phyloP scores from a whole-genome alignment of 92 coral and sea anemone species.

The Palythoa grandis region DNA sequence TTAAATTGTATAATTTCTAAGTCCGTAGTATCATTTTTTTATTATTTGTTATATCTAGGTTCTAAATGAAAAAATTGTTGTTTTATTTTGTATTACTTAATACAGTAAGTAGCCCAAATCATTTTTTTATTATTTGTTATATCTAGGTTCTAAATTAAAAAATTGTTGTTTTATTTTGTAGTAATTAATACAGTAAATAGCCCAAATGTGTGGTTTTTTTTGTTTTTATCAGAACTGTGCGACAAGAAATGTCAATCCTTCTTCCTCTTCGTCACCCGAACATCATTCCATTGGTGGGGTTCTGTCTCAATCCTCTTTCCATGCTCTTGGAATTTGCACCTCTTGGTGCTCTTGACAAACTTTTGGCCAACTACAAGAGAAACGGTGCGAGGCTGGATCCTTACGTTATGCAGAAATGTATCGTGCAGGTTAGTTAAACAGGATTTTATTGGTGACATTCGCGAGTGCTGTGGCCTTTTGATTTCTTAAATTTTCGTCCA shows the following conservation, averaged over 20 bases:
- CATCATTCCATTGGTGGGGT: slow-evolving; percentile 85
- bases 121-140: too few species aligned
- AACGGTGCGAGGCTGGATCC: slow-evolving; percentile 85
- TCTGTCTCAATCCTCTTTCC: slow-evolving; percentile 93
- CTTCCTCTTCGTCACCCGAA: slow-evolving; percentile 88
- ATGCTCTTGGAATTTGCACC: slow-evolving; percentile 97
- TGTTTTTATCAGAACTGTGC: slow-evolving; percentile 72
- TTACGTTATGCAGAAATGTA: slow-evolving; percentile 93
- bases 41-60: too few species aligned
- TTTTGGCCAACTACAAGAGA: slow-evolving; percentile 86
- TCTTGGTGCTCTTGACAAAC: slow-evolving; percentile 86
- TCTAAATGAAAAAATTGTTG: too few species aligned
- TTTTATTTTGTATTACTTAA: too few species aligned
- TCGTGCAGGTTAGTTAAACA: slow-evolving; percentile 76
- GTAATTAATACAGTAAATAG: too few species aligned
- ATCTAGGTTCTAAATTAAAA: too few species aligned
- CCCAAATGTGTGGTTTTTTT: background rate
- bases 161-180: too few species aligned
- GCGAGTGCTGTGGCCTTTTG: too few species aligned
- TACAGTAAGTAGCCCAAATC: background rate
- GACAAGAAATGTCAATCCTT: slow-evolving; percentile 94
- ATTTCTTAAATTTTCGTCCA: too few species aligned
- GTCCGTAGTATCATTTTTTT: too few species aligned
- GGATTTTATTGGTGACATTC: too few species aligned
- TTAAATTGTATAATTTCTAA: too few species aligned